Evolutionary conservation across 2,113 vertebrate genomes (phyloP).

Genomic region (Corythornis madagascariensis): DNA sequence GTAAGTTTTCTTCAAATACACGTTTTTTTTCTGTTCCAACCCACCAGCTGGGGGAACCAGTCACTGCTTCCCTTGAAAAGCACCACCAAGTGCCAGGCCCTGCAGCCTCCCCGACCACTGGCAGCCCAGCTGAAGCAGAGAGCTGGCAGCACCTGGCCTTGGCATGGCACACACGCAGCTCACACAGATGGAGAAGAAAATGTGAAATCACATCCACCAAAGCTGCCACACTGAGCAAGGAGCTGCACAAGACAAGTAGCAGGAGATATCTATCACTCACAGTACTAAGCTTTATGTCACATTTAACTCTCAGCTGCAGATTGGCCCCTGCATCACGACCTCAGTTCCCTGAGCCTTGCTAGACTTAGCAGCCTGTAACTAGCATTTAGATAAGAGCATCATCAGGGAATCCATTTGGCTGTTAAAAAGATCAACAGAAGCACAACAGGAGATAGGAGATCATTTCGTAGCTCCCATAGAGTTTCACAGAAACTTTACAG

Average conservation of each 20-base stretch:
- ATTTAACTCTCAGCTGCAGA: neutral
- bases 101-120: neutral
- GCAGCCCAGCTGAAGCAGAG: neutral
- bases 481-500: fast-evolving
- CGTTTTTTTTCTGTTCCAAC: neutral
- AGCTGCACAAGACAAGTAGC: neutral
- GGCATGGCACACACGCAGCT: neutral
- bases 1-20: neutral
- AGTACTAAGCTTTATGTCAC: neutral
- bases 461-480: neutral
- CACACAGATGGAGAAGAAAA: neutral
- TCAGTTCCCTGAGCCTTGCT: neutral
- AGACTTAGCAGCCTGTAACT: neutral
- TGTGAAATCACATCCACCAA: neutral
- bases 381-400: neutral
- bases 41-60: fast-evolving
- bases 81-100: fast-evolving
- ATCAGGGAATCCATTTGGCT: neutral
- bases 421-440: neutral
- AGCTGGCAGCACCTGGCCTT: neutral
- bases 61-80: neutral
- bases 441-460: neutral
- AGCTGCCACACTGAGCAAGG: neutral
- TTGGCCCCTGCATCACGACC: neutral
- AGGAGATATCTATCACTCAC: neutral